A percentile compares a stretch with the other conserved stretches of the same genome.
Evolutionary conservation across 2,797 vertebrate genomes (phyloP).

Genomic region (Melanotaenia maccullochi): DNA sequence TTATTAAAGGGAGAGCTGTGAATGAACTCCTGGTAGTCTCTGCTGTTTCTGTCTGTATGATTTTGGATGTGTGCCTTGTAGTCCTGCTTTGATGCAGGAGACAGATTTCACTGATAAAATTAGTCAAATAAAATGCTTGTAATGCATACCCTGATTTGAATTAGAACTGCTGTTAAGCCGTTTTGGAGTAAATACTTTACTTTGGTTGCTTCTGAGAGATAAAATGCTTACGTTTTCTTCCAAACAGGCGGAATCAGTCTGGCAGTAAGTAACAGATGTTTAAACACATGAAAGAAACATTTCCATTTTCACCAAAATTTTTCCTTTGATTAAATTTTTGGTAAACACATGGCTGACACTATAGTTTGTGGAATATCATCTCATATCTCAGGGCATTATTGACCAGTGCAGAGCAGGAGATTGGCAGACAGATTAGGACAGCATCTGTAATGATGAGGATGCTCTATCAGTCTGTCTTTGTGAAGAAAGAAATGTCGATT

Average conservation of each 20-base stretch:
- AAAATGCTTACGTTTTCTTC: too few species aligned
- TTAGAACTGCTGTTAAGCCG: neutral
- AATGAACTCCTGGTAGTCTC: conserved; percentile 54
- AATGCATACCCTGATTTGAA: neutral
- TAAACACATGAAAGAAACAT: neutral
- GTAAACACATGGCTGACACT: neutral
- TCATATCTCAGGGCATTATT: too few species aligned
- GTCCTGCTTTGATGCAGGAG: conserved; percentile 32
- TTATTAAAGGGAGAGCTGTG: conserved; percentile 60
- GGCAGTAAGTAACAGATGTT: too few species aligned
- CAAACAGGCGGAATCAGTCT: too few species aligned
- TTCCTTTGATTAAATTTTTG: neutral
- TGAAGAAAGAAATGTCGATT: too few species aligned
- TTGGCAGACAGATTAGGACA: neutral
- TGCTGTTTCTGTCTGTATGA: conserved; percentile 23
- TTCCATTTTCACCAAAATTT: neutral
- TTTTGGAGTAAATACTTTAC: neutral
- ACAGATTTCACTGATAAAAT: conserved; percentile 7
- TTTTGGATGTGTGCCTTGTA: conserved; percentile 26
- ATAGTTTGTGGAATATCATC: neutral
- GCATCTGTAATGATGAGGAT: neutral
- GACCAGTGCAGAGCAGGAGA: neutral
- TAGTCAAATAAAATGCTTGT: neutral
- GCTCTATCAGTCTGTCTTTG: too few species aligned
- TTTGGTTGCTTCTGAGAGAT: neutral